These are phyloP conservation scores for Tupaia tana DNA, from an alignment of 2,113 vertebrate species.

Conservation along the genomic window DNA sequence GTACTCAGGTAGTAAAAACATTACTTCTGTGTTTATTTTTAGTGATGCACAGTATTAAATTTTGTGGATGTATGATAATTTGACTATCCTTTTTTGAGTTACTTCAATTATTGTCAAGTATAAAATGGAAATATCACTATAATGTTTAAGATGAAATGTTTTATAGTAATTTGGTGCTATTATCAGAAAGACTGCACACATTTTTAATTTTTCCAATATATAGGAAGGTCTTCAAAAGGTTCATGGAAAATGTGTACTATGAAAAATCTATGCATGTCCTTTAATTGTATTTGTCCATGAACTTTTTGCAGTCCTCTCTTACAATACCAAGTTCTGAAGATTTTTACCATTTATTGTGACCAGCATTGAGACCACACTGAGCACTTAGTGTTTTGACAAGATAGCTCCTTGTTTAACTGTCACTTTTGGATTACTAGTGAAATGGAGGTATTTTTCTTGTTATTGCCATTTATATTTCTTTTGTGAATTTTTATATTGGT, in stretches of 20 bases:
- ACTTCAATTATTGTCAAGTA: constrained; percentile 19
- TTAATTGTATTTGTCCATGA: too few species aligned
- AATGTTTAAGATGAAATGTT: constrained; percentile 33
- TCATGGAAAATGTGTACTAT: too few species aligned
- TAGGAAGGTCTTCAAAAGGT: too few species aligned
- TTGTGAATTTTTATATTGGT: neutral
- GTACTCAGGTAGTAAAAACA: constrained; percentile 45
- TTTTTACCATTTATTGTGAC: constrained; percentile 23
- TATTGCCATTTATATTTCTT: constrained; percentile 38
- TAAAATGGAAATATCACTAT: neutral
- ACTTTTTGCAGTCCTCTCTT: too few species aligned
- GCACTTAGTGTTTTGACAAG: constrained; percentile 28
- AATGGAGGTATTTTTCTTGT: constrained; percentile 29
- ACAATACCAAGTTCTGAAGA: neutral
- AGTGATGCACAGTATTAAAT: neutral
- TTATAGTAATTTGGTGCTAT: constrained; percentile 34
- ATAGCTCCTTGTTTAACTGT: constrained; percentile 37
- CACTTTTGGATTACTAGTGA: constrained; percentile 35
- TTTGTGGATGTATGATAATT: neutral
- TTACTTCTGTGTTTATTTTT: constrained; percentile 21
- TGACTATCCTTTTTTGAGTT: constrained; percentile 15
- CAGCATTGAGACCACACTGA: neutral
- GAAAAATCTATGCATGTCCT: too few species aligned
- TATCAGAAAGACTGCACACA: neutral
- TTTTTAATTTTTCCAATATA: constrained; percentile 23